Percentiles rank a stretch among this genome's conserved stretches.
Conservation (phyloP, 2,797 vertebrate genomes). For the Rhynchotus rufescens region DNA sequence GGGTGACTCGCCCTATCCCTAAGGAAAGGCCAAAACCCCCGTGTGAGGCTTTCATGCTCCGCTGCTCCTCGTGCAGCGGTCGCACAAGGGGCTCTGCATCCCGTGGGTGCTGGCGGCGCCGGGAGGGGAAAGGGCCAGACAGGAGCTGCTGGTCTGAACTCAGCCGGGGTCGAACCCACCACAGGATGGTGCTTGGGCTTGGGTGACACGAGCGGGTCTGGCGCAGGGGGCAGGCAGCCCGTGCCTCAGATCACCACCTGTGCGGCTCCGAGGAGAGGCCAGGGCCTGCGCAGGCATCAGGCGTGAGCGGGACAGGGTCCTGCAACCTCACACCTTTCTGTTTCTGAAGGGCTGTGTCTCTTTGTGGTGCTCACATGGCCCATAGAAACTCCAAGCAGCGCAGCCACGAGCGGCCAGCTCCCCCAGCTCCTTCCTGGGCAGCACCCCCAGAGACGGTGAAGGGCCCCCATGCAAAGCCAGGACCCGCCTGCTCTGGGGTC, state of each 20-base stretch:
- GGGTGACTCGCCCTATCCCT: neutral
- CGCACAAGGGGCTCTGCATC: neutral
- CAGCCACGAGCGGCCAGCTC: neutral
- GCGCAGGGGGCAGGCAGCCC: slow-evolving; percentile 28
- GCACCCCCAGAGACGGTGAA: accelerated
- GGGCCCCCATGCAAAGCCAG: neutral
- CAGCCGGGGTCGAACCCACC: slow-evolving; percentile 8
- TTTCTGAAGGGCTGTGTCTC: neutral
- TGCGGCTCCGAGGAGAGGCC: neutral
- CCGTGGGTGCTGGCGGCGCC: neutral
- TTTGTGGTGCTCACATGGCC: neutral
- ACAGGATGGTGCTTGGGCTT: neutral
- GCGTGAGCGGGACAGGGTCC: neutral
- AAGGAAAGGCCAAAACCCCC: neutral
- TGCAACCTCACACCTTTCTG: neutral
- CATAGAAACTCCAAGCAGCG: neutral
- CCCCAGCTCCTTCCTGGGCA: accelerated
- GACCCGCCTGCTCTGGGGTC: neutral
- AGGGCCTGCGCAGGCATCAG: neutral
- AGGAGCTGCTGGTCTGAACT: neutral
- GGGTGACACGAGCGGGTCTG: neutral
- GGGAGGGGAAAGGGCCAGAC: neutral
- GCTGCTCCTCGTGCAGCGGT: accelerated
- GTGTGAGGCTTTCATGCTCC: neutral
- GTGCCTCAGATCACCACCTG: neutral